phyloP scores from a whole-genome alignment of 2,113 vertebrate species.

The Perca flavescens region DNA sequence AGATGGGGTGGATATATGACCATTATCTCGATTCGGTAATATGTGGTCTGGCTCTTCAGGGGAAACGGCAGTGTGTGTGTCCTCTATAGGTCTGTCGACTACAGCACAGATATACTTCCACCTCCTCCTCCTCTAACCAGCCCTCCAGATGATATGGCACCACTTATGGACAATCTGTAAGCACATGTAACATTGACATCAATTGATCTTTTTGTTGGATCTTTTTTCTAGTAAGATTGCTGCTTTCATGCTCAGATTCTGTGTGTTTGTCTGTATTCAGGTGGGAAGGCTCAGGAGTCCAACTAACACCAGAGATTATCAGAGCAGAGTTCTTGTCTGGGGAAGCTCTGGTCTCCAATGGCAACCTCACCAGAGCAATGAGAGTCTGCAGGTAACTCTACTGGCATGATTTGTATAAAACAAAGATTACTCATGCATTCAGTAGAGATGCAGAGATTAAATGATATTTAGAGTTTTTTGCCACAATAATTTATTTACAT shows the following conservation, averaged over 20 bases:
- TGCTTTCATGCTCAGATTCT: neutral
- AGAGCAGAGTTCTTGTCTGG: slow-evolving; percentile 85
- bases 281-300: slow-evolving; percentile 61
- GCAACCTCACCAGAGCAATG: slow-evolving; percentile 26
- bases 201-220: neutral
- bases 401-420: neutral
- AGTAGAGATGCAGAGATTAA: neutral
- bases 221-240: neutral
- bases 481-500: slow-evolving; percentile 28
- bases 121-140: slow-evolving; percentile 47
- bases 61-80: slow-evolving; percentile 46
- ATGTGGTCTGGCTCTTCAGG: slow-evolving; percentile 32
- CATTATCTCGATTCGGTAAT: slow-evolving; percentile 34
- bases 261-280: slow-evolving; percentile 37
- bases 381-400: neutral
- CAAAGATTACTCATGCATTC: slow-evolving; percentile 4
- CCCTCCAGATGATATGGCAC: slow-evolving; percentile 44
- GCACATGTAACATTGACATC: slow-evolving; percentile 8
- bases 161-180: slow-evolving; percentile 61
- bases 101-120: slow-evolving; percentile 65
- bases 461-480: neutral
- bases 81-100: slow-evolving; percentile 60
- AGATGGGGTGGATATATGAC: slow-evolving; percentile 33
- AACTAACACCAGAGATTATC: slow-evolving; percentile 90
- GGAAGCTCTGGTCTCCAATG: slow-evolving; percentile 36